Base-by-base conservation (phyloP, 1,140 invertebrate species). In the Sesamia nonagrioides region DNA sequence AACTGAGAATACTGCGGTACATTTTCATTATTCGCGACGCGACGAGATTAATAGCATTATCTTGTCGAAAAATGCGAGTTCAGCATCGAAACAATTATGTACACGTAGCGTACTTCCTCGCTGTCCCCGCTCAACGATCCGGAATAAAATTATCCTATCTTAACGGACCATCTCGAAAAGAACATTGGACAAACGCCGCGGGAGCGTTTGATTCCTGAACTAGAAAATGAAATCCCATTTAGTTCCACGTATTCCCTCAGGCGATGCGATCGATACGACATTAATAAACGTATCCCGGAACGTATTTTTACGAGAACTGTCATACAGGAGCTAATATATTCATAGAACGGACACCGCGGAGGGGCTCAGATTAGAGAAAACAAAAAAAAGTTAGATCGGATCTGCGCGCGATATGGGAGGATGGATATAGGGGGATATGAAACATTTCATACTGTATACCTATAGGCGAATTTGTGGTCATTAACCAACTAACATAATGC, bases 151-250 rank as follows among this genome's bases (percentile, higher is more conserved):
- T 42, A 48, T 1, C 66, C 18, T 86, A 86, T 86, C 89, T 87
- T 82, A 79, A 86, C 86, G 86, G 87, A 77, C 72, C 60, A 68
- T 81, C 61, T 63, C 80, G 37, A 73, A 82, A 74, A 86, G 87
- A 87, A 86, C 90, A 90, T 86, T 84, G 88, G 82, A 86, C 89
- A 78, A 74, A 81, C 81, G 83, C 82, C 89, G 80, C 82, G 79
- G 88, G 88, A 88, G 76, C 90, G 87, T 92, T 92, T 94, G 91
- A 91, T 89, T 91, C 82, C 85, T 90, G 90, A 91, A 93, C 90
- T 92, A 92, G 92, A 93, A 92, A 92, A 92, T 92, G 88, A 92
- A 92, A 91, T 89, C 89, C 87, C 84, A 90, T 93, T 91, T 91
- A 93, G 86, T 84, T 87, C 61, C 61, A 18, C 61, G 61, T 66